Evolutionary conservation across 1,140 invertebrate species (phyloP).

Genomic region (Aleiodes sp.): DNA sequence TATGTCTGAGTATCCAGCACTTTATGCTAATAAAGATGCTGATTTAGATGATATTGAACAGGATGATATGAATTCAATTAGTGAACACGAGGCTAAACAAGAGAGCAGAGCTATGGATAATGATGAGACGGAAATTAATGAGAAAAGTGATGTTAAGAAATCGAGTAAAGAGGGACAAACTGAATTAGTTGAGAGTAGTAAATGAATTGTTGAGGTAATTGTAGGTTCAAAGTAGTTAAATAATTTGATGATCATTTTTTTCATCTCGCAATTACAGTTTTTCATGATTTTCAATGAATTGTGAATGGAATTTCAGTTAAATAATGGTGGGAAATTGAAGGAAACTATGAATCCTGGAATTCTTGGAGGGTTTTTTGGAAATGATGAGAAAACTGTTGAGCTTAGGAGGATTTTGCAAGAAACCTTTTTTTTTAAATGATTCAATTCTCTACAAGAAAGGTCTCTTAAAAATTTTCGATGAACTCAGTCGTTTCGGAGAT

Average conservation of each 20-base stretch:
- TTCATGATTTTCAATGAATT: background rate
- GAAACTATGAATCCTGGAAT: no score
- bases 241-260: background rate
- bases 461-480: no score
- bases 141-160: background rate
- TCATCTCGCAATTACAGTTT: background rate
- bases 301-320: background rate
- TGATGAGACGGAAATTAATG: background rate
- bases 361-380: no score
- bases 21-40: constrained; percentile 76
- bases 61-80: constrained; percentile 59
- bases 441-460: no score
- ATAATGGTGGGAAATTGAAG: background rate
- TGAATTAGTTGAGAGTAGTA: background rate
- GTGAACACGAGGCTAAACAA: background rate
- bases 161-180: background rate
- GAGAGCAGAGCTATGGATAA: no score
- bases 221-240: background rate
- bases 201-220: background rate
- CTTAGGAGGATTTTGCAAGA: no score
- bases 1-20: constrained; percentile 86
- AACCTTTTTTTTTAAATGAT: no score
- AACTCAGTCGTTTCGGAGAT: no score
- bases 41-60: constrained; percentile 61
- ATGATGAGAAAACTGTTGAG: no score